Percentiles rank a stretch among this genome's conserved stretches.
Evolutionary conservation across 2,888 invertebrate genomes (phyloP).

Genomic region (Bhutanitis thaidina): DNA sequence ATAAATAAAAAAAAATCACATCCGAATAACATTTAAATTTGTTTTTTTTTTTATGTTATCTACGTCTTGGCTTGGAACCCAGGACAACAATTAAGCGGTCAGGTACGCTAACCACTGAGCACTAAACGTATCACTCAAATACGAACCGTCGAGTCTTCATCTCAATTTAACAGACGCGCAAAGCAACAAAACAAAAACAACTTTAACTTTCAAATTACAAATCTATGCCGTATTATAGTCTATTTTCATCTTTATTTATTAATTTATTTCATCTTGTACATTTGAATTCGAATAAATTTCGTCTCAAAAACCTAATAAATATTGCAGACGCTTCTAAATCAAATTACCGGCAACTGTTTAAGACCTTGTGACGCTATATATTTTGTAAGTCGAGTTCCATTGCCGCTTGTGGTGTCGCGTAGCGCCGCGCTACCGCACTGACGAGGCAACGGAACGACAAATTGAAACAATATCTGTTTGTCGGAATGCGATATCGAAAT

Average conservation of each 20-base stretch:
- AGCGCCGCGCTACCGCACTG: neutral
- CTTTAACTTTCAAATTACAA: neutral
- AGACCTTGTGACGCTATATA: neutral
- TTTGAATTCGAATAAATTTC: conserved; percentile 3
- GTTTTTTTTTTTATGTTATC: too few species aligned
- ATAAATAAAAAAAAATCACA: too few species aligned
- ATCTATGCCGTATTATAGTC: neutral
- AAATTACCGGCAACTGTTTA: neutral
- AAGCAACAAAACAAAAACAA: too few species aligned
- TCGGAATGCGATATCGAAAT: too few species aligned
- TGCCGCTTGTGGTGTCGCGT: neutral
- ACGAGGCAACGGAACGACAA: neutral
- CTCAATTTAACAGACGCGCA: too few species aligned
- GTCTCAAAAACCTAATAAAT: neutral
- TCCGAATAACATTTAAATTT: too few species aligned
- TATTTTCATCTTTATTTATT: neutral
- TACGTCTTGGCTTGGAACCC: too few species aligned
- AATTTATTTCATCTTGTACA: neutral
- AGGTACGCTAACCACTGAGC: too few species aligned
- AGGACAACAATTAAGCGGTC: too few species aligned
- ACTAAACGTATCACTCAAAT: too few species aligned
- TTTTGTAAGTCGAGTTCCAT: neutral
- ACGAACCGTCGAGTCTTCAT: too few species aligned
- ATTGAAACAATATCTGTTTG: neutral
- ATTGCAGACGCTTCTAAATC: neutral